Conservation (phyloP, 2,113 vertebrate genomes). For the Agapornis roseicollis region DNA sequence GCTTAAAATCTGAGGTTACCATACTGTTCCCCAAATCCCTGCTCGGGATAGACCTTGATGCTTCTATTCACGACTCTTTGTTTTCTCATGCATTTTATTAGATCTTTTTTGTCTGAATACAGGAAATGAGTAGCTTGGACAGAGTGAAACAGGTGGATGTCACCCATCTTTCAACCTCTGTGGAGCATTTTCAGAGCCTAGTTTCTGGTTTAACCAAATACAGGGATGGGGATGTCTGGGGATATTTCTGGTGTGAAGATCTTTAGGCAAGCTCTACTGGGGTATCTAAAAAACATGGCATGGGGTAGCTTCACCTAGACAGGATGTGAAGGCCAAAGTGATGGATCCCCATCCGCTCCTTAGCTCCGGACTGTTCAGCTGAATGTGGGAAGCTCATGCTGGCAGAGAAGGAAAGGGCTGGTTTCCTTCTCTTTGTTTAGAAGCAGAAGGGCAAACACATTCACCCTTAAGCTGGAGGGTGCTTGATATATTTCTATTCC, state of each 20-base stretch:
- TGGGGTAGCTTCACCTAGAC: neutral
- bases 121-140: neutral
- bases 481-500: neutral
- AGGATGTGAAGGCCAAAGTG: neutral
- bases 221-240: neutral
- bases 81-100: neutral
- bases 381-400: neutral
- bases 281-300: neutral
- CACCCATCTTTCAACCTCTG: neutral
- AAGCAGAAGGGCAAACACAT: neutral
- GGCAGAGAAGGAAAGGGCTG: neutral
- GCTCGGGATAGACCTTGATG: neutral
- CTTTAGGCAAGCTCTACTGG: neutral
- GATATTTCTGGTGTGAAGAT: neutral
- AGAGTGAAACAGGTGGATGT: neutral
- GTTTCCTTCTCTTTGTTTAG: neutral
- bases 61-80: neutral
- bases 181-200: neutral
- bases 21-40: neutral
- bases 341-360: neutral
- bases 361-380: neutral
- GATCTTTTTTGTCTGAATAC: neutral
- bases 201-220: neutral
- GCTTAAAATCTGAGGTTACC: neutral
- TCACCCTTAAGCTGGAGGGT: neutral